These are phyloP conservation scores for Sesia apiformis DNA, from an alignment of 2,888 invertebrate genomes.

Conservation along the genomic window DNA sequence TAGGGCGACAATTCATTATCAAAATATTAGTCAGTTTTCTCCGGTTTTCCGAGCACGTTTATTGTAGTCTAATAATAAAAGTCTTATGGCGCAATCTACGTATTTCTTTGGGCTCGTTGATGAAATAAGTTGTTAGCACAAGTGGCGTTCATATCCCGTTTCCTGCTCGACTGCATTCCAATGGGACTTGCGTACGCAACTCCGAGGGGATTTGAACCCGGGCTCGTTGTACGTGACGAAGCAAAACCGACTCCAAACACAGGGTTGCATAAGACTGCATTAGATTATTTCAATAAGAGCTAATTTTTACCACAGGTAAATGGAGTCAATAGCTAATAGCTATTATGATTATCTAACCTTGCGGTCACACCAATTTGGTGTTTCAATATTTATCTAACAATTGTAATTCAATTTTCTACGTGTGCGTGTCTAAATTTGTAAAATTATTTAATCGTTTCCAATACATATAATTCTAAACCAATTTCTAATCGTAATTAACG, in stretches of 20 bases:
- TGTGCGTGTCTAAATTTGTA: not conserved
- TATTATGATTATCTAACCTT: too few species aligned
- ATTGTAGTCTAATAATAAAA: not conserved
- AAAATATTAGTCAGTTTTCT: too few species aligned
- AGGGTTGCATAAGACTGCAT: too few species aligned
- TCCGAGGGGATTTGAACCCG: constrained; percentile 6
- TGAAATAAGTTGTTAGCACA: constrained; percentile 7
- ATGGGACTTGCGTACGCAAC: constrained; percentile 20
- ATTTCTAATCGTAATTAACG: too few species aligned
- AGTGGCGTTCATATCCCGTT: constrained; percentile 24
- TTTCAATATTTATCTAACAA: not conserved
- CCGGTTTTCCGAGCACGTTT: too few species aligned
- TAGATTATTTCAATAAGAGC: too few species aligned
- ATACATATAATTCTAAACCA: too few species aligned
- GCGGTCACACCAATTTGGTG: not conserved
- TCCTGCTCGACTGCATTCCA: constrained; percentile 59
- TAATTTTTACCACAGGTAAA: too few species aligned
- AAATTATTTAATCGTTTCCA: not conserved
- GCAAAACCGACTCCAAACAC: too few species aligned
- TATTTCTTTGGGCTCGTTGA: constrained; percentile 6
- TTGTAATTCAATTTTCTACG: not conserved
- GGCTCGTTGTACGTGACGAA: too few species aligned
- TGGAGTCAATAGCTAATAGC: too few species aligned
- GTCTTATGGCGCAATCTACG: constrained; percentile 1
- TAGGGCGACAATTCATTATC: too few species aligned